A percentile compares a stretch with the other conserved stretches of the same genome.
Conservation (phyloP, 64 coral and sea anemone genomes). For the Pocillopora verrucosa region DNA sequence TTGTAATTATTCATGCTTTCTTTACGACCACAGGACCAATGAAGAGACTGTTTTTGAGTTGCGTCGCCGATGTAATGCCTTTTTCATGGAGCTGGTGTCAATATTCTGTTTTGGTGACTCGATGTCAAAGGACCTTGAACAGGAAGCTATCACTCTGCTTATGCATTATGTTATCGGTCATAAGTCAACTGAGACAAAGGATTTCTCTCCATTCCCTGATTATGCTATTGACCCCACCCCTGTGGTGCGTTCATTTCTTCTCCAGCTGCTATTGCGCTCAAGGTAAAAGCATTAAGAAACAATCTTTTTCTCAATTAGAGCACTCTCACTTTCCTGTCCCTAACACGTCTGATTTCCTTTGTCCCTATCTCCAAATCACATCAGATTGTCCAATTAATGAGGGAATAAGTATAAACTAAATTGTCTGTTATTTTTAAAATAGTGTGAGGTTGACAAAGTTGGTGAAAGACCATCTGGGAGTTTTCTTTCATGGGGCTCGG, state of each 20-base stretch:
- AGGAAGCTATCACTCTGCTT: conserved; percentile 20
- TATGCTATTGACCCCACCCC: conserved; percentile 63
- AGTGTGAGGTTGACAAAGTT: not conserved
- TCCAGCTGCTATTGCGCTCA: conserved; percentile 56
- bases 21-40: not conserved
- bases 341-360: no score
- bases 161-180: conserved; percentile 54
- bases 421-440: no score
- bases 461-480: conserved; percentile 52
- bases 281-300: conserved; percentile 23
- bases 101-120: conserved; percentile 82
- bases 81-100: conserved; percentile 85
- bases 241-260: conserved; percentile 74
- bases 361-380: no score
- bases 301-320: no score
- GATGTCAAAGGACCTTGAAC: conserved; percentile 34
- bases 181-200: conserved; percentile 38
- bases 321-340: no score
- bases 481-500: conserved; percentile 55
- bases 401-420: no score
- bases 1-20: not conserved
- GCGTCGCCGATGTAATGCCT: conserved; percentile 56
- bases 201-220: conserved; percentile 78
- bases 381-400: no score
- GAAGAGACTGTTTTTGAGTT: not conserved